These are phyloP conservation scores for Osmerus eperlanus DNA, from an alignment of 2,113 vertebrate species.

Conservation along the genomic window DNA sequence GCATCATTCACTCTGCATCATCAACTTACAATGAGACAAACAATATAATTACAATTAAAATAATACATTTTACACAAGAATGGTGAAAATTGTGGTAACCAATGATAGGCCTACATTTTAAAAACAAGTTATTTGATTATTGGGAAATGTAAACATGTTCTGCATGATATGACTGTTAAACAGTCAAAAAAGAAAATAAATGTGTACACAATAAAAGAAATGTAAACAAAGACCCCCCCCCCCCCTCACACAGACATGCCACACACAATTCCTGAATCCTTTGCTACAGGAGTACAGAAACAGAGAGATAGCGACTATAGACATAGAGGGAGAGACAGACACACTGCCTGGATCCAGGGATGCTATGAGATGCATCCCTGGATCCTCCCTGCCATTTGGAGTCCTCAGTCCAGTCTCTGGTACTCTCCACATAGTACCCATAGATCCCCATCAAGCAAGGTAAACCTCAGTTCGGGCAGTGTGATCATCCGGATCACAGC, in stretches of 20 bases:
- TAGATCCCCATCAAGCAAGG: neutral
- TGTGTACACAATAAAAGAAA: neutral
- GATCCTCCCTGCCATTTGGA: neutral
- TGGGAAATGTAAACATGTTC: neutral
- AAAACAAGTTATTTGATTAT: neutral
- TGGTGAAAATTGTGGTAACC: too few relatives aligned
- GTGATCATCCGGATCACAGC: neutral
- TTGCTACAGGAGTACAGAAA: conserved; percentile 10
- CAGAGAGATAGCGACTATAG: neutral
- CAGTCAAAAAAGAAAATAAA: neutral
- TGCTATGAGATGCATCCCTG: neutral
- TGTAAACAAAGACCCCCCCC: conserved; percentile 56
- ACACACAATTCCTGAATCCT: conserved; percentile 29
- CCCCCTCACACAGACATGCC: conserved; percentile 21
- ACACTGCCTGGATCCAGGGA: neutral
- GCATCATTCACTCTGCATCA: too few relatives aligned
- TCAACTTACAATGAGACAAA: too few relatives aligned
- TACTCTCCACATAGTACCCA: neutral
- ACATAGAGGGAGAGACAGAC: neutral
- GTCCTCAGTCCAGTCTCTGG: neutral
- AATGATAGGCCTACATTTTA: too few relatives aligned
- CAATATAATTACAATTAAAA: too few relatives aligned
- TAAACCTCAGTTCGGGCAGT: neutral
- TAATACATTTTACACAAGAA: too few relatives aligned
- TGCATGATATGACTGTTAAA: neutral